Conservation (phyloP, 2,797 vertebrate genomes). For the Valencia hispanica region DNA sequence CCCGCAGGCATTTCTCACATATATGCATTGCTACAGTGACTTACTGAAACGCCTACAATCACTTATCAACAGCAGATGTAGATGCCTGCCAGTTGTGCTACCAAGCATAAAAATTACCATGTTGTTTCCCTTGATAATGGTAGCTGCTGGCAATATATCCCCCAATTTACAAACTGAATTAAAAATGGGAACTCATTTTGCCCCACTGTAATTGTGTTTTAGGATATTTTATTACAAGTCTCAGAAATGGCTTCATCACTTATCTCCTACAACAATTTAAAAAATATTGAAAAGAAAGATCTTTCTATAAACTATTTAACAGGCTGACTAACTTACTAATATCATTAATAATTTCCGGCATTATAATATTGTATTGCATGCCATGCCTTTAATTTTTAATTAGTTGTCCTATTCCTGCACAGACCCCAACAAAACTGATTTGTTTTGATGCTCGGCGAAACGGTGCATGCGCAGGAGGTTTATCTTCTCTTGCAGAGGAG, state of each 20-base stretch:
- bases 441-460: constrained; percentile 1
- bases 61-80: constrained; percentile 58
- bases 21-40: constrained; percentile 54
- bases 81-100: constrained; percentile 58
- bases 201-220: constrained; percentile 32
- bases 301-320: background rate
- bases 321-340: constrained; percentile 1
- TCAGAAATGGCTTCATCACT: constrained; percentile 6
- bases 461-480: background rate
- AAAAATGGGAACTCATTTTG: constrained; percentile 41
- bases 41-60: constrained; percentile 70
- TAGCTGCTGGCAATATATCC: constrained; percentile 41
- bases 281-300: background rate
- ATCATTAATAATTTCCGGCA: background rate
- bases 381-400: background rate
- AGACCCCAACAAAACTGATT: background rate
- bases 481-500: constrained; percentile 2
- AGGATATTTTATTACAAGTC: constrained; percentile 29
- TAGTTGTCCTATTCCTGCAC: background rate
- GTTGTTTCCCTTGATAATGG: constrained; percentile 48
- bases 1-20: constrained; percentile 61
- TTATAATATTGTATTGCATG: background rate
- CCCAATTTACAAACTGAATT: constrained; percentile 48
- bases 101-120: constrained; percentile 45
- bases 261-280: constrained; percentile 15